phyloP scores from a whole-genome alignment of 2,113 vertebrate genomes.

The Chiloscyllium plagiosum region DNA sequence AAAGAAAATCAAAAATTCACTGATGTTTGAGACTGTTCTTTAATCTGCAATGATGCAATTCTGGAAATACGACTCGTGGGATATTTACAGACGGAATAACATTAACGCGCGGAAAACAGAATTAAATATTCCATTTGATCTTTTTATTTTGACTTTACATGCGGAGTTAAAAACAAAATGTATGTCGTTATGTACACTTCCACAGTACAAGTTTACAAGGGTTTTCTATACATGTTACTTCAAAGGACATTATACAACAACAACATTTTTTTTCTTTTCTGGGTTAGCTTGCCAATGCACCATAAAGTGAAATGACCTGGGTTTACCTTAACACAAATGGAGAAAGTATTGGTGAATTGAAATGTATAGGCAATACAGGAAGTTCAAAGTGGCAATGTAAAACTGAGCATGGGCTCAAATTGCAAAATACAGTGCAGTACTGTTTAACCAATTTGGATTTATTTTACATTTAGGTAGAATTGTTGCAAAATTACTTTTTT shows the following conservation, averaged over 20 bases:
- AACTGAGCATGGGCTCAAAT: conserved; percentile 74
- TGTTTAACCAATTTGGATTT: background rate
- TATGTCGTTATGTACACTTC: conserved; percentile 97
- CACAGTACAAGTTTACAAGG: conserved; percentile 98
- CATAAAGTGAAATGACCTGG: conserved; percentile 82
- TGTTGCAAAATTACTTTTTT: background rate
- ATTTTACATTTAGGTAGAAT: background rate
- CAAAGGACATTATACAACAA: conserved; percentile 79
- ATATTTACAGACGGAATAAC: background rate
- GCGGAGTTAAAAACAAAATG: conserved; percentile 98
- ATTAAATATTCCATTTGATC: conserved; percentile 65
- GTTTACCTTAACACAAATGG: conserved; percentile 82
- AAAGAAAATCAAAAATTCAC: background rate
- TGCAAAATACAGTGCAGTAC: conserved; percentile 95
- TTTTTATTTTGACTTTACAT: conserved; percentile 99
- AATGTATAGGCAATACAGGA: conserved; percentile 77
- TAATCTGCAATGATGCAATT: background rate
- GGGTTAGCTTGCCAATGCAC: conserved; percentile 82
- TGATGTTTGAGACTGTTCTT: background rate
- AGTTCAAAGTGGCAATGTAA: conserved; percentile 78
- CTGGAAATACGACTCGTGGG: background rate
- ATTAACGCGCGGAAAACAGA: background rate
- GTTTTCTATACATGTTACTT: conserved; percentile 87
- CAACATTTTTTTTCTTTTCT: conserved; percentile 57
- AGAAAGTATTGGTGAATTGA: conserved; percentile 79